Evolutionary conservation across 2,888 invertebrate species (phyloP), one percentile per base, ranked within the genome.

Genomic region (Hemicrepidius hirtus): DNA sequence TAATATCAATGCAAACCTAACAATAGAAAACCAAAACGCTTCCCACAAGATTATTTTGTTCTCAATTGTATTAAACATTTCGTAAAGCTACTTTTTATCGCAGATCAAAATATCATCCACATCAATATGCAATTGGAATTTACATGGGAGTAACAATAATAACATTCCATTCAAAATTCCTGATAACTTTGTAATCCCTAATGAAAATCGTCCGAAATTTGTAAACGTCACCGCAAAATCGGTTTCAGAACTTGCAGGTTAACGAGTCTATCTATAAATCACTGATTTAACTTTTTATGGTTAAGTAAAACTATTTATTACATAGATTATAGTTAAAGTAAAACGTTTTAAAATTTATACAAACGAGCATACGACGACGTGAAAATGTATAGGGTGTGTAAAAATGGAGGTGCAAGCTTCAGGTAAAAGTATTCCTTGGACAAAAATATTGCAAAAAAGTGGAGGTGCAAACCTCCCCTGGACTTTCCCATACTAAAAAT

Each of bases 161-260:
- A 37, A 40, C 57, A 57, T 57, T 55, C 57, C 57, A n/a, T 10
- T 10, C 37, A 32, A 57, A 57, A 57, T 57, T 57, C 57, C 57
- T 44, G 28, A 50, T 20, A 28, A 50, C 50, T 35, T n/a, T 18
- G 55, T 37, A 37, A 35, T 24, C 5, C 37, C 37, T 37, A 57
- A 32, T 57, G 57, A 57, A 57, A 57, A 37, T 53, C 18, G 57
- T 9, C 12, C 6, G 57, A 57, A 57, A 57, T 57, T 57, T 57
- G 57, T 57, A 57, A 21, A 18, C 37, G 57, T 57, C 57, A 16
- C 57, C 57, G n/a, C 20, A 20, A 57, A 57, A 32, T 57, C 57
- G 57, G 21, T 53, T 37, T 37, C 20, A 37, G 37, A 57, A 18
- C 57, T 37, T 37, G 18, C 9, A 24, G 50, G 57, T 37, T 57